These are phyloP conservation scores for Desmodus rotundus DNA, from an alignment of 2,113 vertebrate species.

Conservation along the genomic window DNA sequence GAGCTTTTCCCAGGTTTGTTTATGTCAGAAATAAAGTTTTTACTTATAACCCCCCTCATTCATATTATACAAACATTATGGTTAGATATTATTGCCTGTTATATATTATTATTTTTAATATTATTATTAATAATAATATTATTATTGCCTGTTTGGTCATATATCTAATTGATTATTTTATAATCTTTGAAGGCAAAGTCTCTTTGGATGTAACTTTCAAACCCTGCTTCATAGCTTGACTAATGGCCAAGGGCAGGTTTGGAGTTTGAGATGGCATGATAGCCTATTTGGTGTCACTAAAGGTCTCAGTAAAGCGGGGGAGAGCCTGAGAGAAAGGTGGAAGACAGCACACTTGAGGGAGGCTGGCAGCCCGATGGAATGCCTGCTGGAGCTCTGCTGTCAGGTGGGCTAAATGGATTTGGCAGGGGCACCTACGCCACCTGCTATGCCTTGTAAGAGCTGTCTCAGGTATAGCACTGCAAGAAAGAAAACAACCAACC, in stretches of 20 bases:
- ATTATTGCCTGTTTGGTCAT: neutral
- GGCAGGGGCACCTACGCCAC: neutral
- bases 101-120: too few relatives aligned
- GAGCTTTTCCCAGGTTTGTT: neutral
- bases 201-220: neutral
- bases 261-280: neutral
- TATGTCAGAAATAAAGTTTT: slow-evolving; percentile 4
- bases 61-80: neutral
- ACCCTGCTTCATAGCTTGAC: neutral
- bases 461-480: neutral
- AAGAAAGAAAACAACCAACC: neutral
- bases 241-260: neutral
- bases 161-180: neutral
- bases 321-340: neutral
- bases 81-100: neutral
- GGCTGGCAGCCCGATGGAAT: neutral
- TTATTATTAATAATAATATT: too few relatives aligned
- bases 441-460: neutral
- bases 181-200: neutral
- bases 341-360: neutral
- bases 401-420: neutral
- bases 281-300: neutral
- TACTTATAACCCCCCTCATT: neutral
- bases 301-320: neutral
- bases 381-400: neutral